phyloP scores from a whole-genome alignment of 2,797 vertebrate species.

The Sebastolobus alascanus region DNA sequence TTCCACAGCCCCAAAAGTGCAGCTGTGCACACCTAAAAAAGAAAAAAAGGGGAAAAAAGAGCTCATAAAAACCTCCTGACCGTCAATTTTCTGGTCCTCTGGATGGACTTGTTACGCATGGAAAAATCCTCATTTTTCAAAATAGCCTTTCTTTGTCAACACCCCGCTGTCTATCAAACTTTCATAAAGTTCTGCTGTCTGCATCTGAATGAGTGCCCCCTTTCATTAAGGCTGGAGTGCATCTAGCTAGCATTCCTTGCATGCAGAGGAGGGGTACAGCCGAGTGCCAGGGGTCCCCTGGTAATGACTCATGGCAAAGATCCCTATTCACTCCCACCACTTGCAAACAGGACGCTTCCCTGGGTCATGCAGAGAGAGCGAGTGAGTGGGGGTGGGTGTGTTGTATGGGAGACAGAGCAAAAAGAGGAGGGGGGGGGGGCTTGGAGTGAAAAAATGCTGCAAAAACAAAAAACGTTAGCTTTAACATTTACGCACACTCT shows the following conservation, averaged over 20 bases:
- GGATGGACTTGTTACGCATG: constrained; percentile 42
- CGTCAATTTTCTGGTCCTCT: constrained; percentile 55
- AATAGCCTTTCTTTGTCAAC: constrained; percentile 62
- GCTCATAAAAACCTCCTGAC: constrained; percentile 55
- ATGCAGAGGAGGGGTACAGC: constrained; percentile 75
- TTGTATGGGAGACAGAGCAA: constrained; percentile 25
- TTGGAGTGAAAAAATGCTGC: constrained; percentile 59
- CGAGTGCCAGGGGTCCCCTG: constrained; percentile 74
- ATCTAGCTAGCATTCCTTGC: constrained; percentile 73
- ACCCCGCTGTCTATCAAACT: constrained; percentile 56
- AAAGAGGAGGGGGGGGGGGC: background rate
- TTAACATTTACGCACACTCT: constrained; percentile 57
- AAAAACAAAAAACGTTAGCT: constrained; percentile 67
- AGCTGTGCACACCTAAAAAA: constrained; percentile 79
- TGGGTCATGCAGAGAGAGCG: constrained; percentile 35
- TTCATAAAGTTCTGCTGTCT: constrained; percentile 69
- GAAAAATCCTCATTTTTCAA: constrained; percentile 55
- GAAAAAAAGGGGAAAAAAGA: constrained; percentile 19
- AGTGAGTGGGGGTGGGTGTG: constrained; percentile 19
- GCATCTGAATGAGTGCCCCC: constrained; percentile 65
- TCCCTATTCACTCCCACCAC: constrained; percentile 69
- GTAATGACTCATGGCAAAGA: constrained; percentile 78
- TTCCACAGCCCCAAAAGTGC: constrained; percentile 68
- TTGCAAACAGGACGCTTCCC: constrained; percentile 59
- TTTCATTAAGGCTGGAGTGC: constrained; percentile 71